Percentiles rank a stretch among this genome's conserved stretches.
Conservation (phyloP, 2,888 invertebrate species). For the Nyleta sp. region DNA sequence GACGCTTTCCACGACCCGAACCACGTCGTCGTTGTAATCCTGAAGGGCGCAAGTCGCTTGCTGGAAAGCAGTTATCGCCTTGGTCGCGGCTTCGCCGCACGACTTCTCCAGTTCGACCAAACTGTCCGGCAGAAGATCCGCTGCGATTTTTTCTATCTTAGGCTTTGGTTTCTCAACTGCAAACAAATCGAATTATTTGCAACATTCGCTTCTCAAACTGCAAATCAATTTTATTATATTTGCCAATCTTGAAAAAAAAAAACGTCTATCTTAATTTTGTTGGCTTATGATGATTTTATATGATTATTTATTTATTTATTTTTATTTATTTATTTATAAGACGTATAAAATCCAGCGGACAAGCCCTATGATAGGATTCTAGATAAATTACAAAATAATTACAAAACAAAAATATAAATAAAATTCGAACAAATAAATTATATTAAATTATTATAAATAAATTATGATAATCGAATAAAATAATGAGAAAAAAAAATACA, state of each 20-base stretch:
- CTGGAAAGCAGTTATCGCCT: slow-evolving; percentile 88
- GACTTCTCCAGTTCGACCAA: slow-evolving; percentile 85
- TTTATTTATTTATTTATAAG: no score
- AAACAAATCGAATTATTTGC: neutral
- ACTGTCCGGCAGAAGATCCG: slow-evolving; percentile 77
- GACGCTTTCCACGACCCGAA: slow-evolving; percentile 73
- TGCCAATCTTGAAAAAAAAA: no score
- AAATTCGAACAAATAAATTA: neutral
- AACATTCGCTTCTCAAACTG: no score
- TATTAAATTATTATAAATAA: neutral
- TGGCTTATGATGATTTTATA: no score
- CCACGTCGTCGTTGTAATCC: slow-evolving; percentile 83
- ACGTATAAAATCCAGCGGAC: no score
- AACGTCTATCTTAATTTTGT: no score
- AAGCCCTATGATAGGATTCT: no score
- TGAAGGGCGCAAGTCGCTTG: slow-evolving; percentile 85
- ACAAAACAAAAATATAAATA: neutral
- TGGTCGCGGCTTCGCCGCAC: slow-evolving; percentile 84
- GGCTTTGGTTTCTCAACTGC: slow-evolving; percentile 75
- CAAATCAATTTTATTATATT: no score
- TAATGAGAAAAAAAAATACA: neutral
- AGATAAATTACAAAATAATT: no score
- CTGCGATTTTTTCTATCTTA: slow-evolving; percentile 62
- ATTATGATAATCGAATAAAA: slow-evolving; percentile 4
- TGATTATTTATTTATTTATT: no score